Conservation (phyloP, 2,888 invertebrate species). For the Sinohyriopsis cumingii region DNA sequence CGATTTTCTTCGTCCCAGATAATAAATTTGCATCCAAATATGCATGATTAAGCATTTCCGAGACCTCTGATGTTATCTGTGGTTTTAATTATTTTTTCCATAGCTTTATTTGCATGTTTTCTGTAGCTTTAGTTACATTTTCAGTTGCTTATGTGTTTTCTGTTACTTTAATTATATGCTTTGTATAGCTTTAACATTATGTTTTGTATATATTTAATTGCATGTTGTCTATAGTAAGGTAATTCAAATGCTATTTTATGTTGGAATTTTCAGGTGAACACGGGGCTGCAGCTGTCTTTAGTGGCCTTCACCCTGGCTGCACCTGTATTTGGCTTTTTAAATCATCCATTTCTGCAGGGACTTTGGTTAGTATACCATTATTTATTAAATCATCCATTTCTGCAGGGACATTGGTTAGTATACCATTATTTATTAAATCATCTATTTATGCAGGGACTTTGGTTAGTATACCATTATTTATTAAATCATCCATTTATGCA, state of each 20-base stretch:
- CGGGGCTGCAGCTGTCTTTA: constrained; percentile 88
- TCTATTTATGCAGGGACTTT: constrained; percentile 83
- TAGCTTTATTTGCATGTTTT: no score
- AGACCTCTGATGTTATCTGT: no score
- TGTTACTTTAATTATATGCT: no score
- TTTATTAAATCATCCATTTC: constrained; percentile 84
- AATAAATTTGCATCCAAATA: no score
- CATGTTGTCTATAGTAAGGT: neutral
- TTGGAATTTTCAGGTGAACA: constrained; percentile 78
- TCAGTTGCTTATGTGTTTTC: no score
- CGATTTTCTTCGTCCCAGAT: no score
- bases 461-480: constrained; percentile 74
- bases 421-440: constrained; percentile 80
- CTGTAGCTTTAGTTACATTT: no score
- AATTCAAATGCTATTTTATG: neutral
- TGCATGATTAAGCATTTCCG: no score
- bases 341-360: constrained; percentile 84
- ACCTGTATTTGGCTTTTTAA: constrained; percentile 89
- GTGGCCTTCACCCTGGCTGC: constrained; percentile 92
- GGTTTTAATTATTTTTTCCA: no score
- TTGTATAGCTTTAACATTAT: no score
- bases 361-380: constrained; percentile 77
- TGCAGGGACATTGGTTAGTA: constrained; percentile 83
- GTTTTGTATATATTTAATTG: no score
- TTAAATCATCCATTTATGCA: constrained; percentile 86